Base-by-base conservation (phyloP, 2,113 vertebrate species). In the Drymodes brunneopygia region DNA sequence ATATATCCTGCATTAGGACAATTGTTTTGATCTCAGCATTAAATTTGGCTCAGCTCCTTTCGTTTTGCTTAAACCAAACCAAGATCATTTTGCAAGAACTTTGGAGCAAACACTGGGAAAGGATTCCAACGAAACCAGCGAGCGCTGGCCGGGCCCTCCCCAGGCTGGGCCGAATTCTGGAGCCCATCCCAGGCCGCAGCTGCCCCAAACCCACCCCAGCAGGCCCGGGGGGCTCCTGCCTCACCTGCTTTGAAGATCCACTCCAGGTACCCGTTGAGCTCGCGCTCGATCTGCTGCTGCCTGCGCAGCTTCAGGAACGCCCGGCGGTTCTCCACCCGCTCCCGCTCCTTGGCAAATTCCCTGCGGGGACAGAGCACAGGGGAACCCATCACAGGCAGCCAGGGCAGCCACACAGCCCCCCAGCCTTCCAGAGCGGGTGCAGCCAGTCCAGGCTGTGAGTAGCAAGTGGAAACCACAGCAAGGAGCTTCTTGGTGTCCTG, bases 211-310 rank as follows among this genome's bases (percentile, higher is more conserved):
- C 20, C 5, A 6, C 0, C 3, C 50, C 33, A 6, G 8, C 25
- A 15, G 23, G 28, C 5, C 4, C 4, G 21, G 33, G 25, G 29
- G 48, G 1, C 4, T 5, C 36, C 42, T 67, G 67, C 57, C 98
- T 98, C 73, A 99, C 99, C 99, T 70, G 99, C 99, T 98, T 99
- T 99, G 95, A 99, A 99, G 96, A 99, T 99, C 99, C 99, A 99
- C 95, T 99, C 99, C 95, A 99, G 97, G 97, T 99, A 99, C 0
- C 99, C 99, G 0, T 99, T 99, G 33, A 99, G 98, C 67, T 99
- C 99, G 44, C 99, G 97, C 81, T 99, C 99, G 12, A 99, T 99
- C 77, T 99, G 99, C 98, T 99, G 99, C 88, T 99, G 99, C 92
- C 99, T 92, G 25, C 99, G 98, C n/a, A 99, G 99, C 94, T 99